These are phyloP conservation scores for Drosophila fuyamai DNA, from an alignment of 1,140 invertebrate genomes.

Conservation along the genomic window DNA sequence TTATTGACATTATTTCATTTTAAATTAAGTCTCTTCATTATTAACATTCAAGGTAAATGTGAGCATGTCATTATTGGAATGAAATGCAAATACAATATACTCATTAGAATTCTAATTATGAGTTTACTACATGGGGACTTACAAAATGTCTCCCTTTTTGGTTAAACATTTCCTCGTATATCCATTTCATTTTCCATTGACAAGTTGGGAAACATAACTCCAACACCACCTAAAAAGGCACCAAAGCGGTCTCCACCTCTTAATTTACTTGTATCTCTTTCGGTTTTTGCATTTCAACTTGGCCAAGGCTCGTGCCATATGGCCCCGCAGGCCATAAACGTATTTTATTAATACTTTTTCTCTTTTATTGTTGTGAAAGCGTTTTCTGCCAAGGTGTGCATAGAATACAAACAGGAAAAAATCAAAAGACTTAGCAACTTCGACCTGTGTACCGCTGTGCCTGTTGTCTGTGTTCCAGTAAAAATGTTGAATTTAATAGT, in stretches of 20 bases:
- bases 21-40: too few relatives aligned
- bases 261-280: slow-evolving; percentile 34
- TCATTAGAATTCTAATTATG: slow-evolving; percentile 13
- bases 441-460: slow-evolving; percentile 26
- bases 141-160: slow-evolving; percentile 8
- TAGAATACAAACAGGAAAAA: slow-evolving; percentile 48
- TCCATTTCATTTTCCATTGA: slow-evolving; percentile 30
- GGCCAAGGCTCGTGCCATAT: slow-evolving; percentile 69
- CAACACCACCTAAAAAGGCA: slow-evolving; percentile 41
- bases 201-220: slow-evolving; percentile 31
- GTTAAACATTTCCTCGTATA: slow-evolving; percentile 23
- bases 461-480: slow-evolving; percentile 26
- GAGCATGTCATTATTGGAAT: too few relatives aligned
- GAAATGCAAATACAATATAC: not conserved
- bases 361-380: slow-evolving; percentile 69
- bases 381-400: slow-evolving; percentile 45
- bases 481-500: slow-evolving; percentile 68
- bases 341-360: slow-evolving; percentile 25
- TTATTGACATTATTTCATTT: not conserved
- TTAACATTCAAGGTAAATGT: not conserved
- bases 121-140: not conserved
- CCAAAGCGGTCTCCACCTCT: slow-evolving; percentile 29
- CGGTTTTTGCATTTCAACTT: slow-evolving; percentile 67
- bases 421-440: slow-evolving; percentile 33
- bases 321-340: slow-evolving; percentile 58